Evolutionary conservation across 2,797 vertebrate genomes (phyloP).

Genomic region (Podargus strigoides): DNA sequence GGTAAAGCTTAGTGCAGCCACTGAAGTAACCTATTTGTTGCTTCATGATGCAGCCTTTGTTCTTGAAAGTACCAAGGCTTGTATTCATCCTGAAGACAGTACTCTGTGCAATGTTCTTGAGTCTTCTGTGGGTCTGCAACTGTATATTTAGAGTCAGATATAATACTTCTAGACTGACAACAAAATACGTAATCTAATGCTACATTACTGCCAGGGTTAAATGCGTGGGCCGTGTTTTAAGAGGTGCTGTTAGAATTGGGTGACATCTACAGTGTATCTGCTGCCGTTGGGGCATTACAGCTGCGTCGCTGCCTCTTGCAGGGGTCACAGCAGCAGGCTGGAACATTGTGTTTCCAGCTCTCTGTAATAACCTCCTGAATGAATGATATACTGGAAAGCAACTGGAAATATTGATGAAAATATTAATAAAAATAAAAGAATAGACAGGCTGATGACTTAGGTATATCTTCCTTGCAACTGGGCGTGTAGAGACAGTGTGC

Average conservation of each 20-base stretch:
- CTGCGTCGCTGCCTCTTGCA: background rate
- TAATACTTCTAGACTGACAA: background rate
- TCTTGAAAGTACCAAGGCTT: background rate
- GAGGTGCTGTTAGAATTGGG: background rate
- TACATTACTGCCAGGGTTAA: background rate
- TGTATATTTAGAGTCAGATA: background rate
- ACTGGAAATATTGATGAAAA: background rate
- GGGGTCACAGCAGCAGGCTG: background rate
- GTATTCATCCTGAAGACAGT: background rate
- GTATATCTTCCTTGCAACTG: background rate
- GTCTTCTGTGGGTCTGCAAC: background rate
- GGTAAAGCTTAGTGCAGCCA: background rate
- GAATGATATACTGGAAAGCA: background rate
- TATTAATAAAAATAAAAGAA: background rate
- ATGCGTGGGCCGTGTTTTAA: background rate
- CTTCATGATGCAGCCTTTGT: background rate
- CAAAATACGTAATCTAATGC: background rate
- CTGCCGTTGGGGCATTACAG: background rate
- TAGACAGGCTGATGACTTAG: background rate
- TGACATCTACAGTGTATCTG: background rate
- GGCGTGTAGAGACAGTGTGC: background rate
- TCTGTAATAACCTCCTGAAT: rapidly evolving
- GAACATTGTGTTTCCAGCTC: background rate
- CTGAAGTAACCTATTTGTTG: background rate
- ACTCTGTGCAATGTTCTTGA: background rate